Conservation (phyloP, 1,140 invertebrate genomes). For the Pinna nobilis region DNA sequence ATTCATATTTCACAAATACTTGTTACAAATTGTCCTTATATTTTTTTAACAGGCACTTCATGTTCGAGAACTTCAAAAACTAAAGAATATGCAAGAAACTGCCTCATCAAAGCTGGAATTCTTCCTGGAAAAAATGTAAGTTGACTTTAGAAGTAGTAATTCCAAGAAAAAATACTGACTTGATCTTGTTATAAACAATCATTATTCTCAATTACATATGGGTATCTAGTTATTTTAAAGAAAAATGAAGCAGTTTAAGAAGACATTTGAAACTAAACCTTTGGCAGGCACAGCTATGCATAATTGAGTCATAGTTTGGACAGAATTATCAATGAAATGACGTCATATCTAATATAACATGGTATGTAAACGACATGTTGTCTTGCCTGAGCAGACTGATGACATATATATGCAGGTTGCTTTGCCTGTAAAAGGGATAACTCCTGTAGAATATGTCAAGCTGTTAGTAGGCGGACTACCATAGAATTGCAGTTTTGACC, state of each 20-base stretch:
- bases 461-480: too few species aligned
- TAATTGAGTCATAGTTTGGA: too few species aligned
- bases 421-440: too few species aligned
- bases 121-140: conserved; percentile 74
- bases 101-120: conserved; percentile 76
- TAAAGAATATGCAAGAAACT: conserved; percentile 77
- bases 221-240: neutral
- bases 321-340: too few species aligned
- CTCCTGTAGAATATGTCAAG: too few species aligned
- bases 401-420: neutral
- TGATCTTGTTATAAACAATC: neutral
- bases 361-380: too few species aligned
- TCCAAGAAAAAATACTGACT: neutral
- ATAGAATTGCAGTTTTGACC: neutral
- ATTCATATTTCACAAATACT: too few species aligned
- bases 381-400: too few species aligned
- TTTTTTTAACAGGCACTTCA: conserved; percentile 70
- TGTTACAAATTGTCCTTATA: conserved; percentile 1
- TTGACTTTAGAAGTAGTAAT: conserved; percentile 60
- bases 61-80: conserved; percentile 77
- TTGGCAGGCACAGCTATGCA: too few species aligned
- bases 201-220: neutral
- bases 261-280: too few species aligned
- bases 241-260: too few species aligned
- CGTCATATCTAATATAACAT: too few species aligned